Conservation (phyloP, 2,888 invertebrate genomes). For the Chydorus sphaericus region DNA sequence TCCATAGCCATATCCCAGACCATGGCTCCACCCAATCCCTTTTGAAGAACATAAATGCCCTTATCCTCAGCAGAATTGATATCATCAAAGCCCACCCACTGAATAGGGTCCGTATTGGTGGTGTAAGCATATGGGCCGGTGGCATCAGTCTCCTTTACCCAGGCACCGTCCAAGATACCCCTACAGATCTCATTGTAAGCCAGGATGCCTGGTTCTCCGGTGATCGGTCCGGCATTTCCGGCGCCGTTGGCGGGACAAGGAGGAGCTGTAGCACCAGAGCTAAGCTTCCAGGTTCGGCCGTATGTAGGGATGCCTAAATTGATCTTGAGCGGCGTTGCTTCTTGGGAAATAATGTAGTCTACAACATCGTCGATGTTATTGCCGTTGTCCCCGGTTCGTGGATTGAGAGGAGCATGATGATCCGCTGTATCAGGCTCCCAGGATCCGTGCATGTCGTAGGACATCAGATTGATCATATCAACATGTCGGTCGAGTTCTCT, state of each 20-base stretch:
- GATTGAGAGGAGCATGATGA: conserved; percentile 10
- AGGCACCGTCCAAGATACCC: not conserved
- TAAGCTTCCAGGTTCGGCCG: conserved; percentile 12
- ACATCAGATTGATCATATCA: conserved; percentile 11
- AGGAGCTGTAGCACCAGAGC: not conserved
- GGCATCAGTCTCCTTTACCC: not conserved
- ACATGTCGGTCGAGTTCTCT: not conserved
- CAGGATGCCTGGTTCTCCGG: conserved; percentile 13
- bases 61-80: conserved; percentile 8
- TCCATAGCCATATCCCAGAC: conserved; percentile 16
- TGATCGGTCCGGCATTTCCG: conserved; percentile 11
- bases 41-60: conserved; percentile 2
- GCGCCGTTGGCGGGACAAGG: conserved; percentile 9
- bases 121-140: conserved; percentile 9
- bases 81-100: conserved; percentile 11
- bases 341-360: conserved; percentile 11
- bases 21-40: conserved; percentile 15
- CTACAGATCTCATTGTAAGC: conserved; percentile 14
- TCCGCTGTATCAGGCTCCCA: conserved; percentile 9
- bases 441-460: conserved; percentile 9
- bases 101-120: not conserved
- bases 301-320: conserved; percentile 15
- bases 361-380: not conserved
- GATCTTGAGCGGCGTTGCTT: conserved; percentile 10
- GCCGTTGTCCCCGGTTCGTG: conserved; percentile 1